Evolutionary conservation across 2,113 vertebrate genomes (phyloP).

Genomic region (Halichoeres trimaculatus): DNA sequence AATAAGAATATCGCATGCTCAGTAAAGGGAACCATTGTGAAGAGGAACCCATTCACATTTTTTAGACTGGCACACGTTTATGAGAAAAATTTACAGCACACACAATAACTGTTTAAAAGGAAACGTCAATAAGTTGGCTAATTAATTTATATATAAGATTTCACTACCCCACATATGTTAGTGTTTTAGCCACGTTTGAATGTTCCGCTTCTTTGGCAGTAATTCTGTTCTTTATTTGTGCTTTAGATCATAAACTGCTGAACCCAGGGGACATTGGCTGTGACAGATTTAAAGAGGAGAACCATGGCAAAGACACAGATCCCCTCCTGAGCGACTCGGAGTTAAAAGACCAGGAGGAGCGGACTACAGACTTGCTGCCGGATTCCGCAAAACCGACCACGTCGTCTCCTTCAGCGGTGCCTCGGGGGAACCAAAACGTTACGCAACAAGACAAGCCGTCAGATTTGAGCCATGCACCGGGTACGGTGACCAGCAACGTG

Average conservation of each 20-base stretch:
- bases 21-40: conserved; percentile 5
- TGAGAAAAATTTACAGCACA: conserved; percentile 41
- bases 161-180: not conserved
- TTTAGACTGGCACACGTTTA: conserved; percentile 30
- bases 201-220: conserved; percentile 44
- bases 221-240: conserved; percentile 54
- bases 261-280: conserved; percentile 82
- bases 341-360: conserved; percentile 90
- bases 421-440: conserved; percentile 74
- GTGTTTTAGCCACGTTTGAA: conserved; percentile 31
- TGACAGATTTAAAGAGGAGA: conserved; percentile 86
- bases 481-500: conserved; percentile 79
- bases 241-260: conserved; percentile 83
- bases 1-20: not conserved
- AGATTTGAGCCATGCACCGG: conserved; percentile 76
- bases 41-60: conserved; percentile 22
- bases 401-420: conserved; percentile 82
- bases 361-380: conserved; percentile 83
- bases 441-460: conserved; percentile 81
- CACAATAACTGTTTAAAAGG: conserved; percentile 17
- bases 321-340: conserved; percentile 92
- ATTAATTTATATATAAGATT: conserved; percentile 37
- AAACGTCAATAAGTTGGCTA: conserved; percentile 21
- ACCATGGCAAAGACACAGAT: conserved; percentile 82
- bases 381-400: conserved; percentile 83